Percentiles rank a stretch among this genome's conserved stretches.
phyloP scores from a whole-genome alignment of 2,888 invertebrate genomes.

The Portevinia maculata region DNA sequence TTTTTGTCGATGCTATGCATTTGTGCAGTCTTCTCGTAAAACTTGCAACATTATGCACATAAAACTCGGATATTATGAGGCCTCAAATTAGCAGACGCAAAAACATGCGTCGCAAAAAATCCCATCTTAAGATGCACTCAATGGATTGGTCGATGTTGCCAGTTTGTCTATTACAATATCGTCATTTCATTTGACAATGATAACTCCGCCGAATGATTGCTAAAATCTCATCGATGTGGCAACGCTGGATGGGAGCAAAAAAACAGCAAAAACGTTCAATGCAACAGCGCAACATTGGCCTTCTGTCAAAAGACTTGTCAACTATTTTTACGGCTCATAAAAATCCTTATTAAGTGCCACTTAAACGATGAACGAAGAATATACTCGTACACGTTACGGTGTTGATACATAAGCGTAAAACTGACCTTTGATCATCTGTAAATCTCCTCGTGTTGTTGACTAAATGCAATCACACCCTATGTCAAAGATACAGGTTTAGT shows the following conservation, averaged over 20 bases:
- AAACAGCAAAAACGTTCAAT: conserved; percentile 29
- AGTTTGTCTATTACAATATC: no score
- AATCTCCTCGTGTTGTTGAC: conserved; percentile 21
- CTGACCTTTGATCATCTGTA: conserved; percentile 61
- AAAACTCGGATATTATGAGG: conserved; percentile 67
- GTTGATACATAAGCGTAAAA: conserved; percentile 41
- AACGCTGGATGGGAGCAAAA: conserved; percentile 1
- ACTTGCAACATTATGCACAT: conserved; percentile 68
- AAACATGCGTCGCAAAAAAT: conserved; percentile 29
- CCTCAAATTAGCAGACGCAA: conserved; percentile 54
- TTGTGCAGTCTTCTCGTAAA: conserved; percentile 51
- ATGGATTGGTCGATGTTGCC: background rate
- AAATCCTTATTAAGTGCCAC: conserved; percentile 83
- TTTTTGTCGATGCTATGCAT: conserved; percentile 7
- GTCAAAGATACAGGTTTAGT: conserved; percentile 63
- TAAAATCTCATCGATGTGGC: background rate
- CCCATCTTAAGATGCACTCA: conserved; percentile 28
- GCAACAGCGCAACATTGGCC: conserved; percentile 43
- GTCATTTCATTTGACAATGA: background rate
- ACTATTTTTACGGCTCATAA: conserved; percentile 83
- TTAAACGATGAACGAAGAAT: conserved; percentile 79
- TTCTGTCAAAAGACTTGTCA: conserved; percentile 80
- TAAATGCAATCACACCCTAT: conserved; percentile 56
- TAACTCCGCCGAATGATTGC: background rate
- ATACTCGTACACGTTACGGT: conserved; percentile 27